These are phyloP conservation scores for Polydrusus tereticollis DNA, from an alignment of 2,888 invertebrate genomes.

Conservation along the genomic window DNA sequence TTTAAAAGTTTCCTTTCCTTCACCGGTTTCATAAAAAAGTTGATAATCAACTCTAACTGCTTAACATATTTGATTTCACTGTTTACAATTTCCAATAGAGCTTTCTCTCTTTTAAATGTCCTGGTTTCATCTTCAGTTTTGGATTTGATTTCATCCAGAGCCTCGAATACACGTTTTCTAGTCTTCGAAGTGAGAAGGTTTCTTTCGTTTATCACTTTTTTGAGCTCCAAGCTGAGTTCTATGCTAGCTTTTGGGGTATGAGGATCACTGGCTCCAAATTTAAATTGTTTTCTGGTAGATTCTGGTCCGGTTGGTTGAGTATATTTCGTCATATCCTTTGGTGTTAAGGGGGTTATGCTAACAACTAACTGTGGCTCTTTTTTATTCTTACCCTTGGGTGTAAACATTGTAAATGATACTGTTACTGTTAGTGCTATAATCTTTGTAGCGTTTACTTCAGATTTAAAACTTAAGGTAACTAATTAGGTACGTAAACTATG, in stretches of 20 bases:
- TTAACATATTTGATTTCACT: constrained; percentile 79
- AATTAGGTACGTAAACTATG: too few relatives aligned
- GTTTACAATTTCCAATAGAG: constrained; percentile 76
- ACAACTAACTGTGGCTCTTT: constrained; percentile 15
- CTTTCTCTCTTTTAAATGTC: constrained; percentile 67
- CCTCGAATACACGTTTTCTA: constrained; percentile 72
- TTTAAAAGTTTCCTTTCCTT: constrained; percentile 69
- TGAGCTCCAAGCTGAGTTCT: constrained; percentile 72
- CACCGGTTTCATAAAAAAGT: constrained; percentile 74
- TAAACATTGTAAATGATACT: neutral
- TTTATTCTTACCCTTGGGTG: neutral
- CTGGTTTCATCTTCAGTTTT: constrained; percentile 63
- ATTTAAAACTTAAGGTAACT: too few relatives aligned
- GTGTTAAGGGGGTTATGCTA: constrained; percentile 33
- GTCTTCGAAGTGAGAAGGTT: constrained; percentile 75
- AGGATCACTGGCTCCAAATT: constrained; percentile 58
- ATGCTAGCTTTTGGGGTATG: constrained; percentile 72
- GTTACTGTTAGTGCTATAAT: too few relatives aligned
- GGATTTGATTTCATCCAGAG: constrained; percentile 68
- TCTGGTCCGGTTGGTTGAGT: neutral
- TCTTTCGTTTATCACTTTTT: constrained; percentile 72
- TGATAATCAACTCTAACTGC: constrained; percentile 76
- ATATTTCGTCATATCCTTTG: constrained; percentile 26
- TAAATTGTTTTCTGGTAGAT: neutral
- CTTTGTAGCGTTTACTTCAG: too few relatives aligned